Conservation (phyloP, 1,140 invertebrate genomes). For the Apis dorsata region DNA sequence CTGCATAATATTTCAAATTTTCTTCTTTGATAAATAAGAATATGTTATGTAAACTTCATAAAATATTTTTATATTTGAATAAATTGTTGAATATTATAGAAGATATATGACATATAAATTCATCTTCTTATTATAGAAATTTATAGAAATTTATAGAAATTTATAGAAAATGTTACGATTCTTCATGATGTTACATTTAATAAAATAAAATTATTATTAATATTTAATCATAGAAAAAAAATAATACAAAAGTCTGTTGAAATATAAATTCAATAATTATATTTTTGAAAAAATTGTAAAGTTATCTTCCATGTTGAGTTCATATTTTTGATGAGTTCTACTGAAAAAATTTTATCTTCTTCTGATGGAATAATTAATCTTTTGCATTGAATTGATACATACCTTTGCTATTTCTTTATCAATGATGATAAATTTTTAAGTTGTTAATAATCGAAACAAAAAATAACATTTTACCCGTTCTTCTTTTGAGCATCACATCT, state of each 20-base stretch:
- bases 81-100: neutral
- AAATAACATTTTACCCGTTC: constrained; percentile 63
- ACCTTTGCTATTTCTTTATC: no score
- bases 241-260: no score
- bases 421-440: neutral
- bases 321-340: neutral
- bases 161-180: neutral
- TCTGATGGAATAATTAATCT: no score
- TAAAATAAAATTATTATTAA: neutral
- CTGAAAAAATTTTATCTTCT: no score
- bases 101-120: neutral
- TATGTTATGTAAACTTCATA: constrained; percentile 17
- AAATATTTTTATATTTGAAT: no score
- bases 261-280: neutral
- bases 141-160: neutral
- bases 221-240: no score
- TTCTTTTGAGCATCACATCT: constrained; percentile 63
- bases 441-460: constrained; percentile 8
- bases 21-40: constrained; percentile 17
- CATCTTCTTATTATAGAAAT: constrained; percentile 20
- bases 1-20: constrained; percentile 17
- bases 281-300: neutral
- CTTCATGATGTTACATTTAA: constrained; percentile 12
- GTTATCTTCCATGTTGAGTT: constrained; percentile 2
- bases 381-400: no score